Percentiles rank a stretch among this genome's conserved stretches.
These are phyloP conservation scores for Clivina fossor DNA, from an alignment of 2,888 invertebrate genomes.

Conservation along the genomic window DNA sequence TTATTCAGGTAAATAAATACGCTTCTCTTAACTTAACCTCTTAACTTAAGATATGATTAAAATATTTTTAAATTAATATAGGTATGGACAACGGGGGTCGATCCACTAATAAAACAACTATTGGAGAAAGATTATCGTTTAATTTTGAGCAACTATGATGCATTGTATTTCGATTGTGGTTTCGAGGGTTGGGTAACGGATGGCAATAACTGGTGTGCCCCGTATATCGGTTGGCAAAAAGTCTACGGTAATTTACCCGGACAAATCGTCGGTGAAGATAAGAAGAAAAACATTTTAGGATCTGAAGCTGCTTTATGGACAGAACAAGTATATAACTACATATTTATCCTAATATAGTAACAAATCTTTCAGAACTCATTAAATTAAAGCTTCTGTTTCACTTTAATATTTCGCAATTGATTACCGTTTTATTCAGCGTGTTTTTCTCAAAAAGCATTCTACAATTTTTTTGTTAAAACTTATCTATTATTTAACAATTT, in stretches of 20 bases:
- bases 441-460: too few relatives aligned
- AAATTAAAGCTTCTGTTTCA: too few relatives aligned
- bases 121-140: conserved; percentile 71
- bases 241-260: conserved; percentile 77
- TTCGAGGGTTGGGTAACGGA: conserved; percentile 79
- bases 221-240: conserved; percentile 87
- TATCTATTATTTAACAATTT: too few relatives aligned
- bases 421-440: too few relatives aligned
- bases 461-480: too few relatives aligned
- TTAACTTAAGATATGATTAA: too few relatives aligned
- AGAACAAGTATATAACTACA: conserved; percentile 73
- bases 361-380: too few relatives aligned
- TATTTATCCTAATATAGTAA: too few relatives aligned
- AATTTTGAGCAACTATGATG: conserved; percentile 86
- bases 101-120: conserved; percentile 66
- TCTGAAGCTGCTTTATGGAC: conserved; percentile 85
- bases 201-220: conserved; percentile 88
- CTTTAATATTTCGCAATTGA: too few relatives aligned
- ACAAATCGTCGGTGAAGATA: conserved; percentile 56
- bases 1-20: conserved; percentile 70
- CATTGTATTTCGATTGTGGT: conserved; percentile 84
- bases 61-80: too few relatives aligned
- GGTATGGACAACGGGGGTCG: conserved; percentile 74
- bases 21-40: too few relatives aligned
- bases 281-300: conserved; percentile 56